Evolutionary conservation across 2,113 vertebrate genomes (phyloP).

Genomic region (Poeciliopsis turrubarensis): DNA sequence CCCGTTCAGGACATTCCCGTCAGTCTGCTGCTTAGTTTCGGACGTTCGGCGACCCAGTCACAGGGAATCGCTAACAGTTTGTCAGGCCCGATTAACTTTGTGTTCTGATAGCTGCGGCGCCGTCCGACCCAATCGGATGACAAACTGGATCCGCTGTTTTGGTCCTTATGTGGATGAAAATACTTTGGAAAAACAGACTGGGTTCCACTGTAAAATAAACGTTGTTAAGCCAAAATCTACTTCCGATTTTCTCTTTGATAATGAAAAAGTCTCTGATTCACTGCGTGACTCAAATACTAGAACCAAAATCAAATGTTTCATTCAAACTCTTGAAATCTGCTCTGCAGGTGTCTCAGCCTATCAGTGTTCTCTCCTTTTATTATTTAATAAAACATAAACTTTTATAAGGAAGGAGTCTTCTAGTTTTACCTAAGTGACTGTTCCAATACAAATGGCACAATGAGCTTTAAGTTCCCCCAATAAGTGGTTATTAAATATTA

Average conservation of each 20-base stretch:
- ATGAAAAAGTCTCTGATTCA: background rate
- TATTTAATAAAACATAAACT: background rate
- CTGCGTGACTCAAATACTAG: background rate
- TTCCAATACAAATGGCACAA: background rate
- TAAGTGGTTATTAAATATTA: background rate
- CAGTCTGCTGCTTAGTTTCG: no score
- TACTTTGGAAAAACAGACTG: no score
- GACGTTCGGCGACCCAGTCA: no score
- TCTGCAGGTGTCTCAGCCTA: background rate
- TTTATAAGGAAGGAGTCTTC: background rate
- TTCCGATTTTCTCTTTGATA: background rate
- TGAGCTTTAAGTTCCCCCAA: background rate
- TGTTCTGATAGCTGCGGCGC: no score
- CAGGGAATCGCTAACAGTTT: no score
- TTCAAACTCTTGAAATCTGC: background rate
- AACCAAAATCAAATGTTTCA: background rate
- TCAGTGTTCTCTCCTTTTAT: background rate
- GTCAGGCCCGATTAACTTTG: no score
- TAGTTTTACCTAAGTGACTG: background rate
- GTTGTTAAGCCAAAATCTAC: background rate
- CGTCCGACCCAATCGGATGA: no score
- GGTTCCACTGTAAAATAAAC: no score
- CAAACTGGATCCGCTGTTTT: no score
- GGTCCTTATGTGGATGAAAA: no score
- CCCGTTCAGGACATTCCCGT: no score